Percentiles rank a stretch among this genome's conserved stretches.
Conservation (phyloP, 1,140 invertebrate genomes). For the Dinothrombium tinctorium region DNA sequence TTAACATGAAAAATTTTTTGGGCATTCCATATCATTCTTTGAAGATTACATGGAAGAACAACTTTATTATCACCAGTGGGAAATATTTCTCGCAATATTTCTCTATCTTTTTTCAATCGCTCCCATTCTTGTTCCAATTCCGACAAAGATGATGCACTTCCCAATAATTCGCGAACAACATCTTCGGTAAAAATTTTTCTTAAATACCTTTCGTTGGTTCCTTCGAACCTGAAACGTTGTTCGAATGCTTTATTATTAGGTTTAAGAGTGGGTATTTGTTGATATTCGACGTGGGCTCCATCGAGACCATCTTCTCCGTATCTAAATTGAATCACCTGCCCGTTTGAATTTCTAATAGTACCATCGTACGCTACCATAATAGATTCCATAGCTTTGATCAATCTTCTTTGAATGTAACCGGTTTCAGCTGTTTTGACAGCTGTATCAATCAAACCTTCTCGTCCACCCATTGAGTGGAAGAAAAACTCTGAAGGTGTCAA, state of each 20-base stretch:
- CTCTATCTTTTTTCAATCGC: constrained; percentile 60
- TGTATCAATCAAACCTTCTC: constrained; percentile 97
- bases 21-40: constrained; percentile 98
- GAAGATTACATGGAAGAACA: constrained; percentile 87
- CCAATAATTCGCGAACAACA: constrained; percentile 73
- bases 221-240: constrained; percentile 83
- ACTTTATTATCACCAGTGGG: constrained; percentile 41
- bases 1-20: constrained; percentile 99
- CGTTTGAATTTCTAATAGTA: constrained; percentile 81
- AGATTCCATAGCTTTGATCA: constrained; percentile 99
- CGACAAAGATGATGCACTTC: constrained; percentile 65
- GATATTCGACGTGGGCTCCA: constrained; percentile 85
- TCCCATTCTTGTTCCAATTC: constrained; percentile 92
- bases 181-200: constrained; percentile 63
- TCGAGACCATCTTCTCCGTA: constrained; percentile 96
- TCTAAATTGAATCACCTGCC: constrained; percentile 85
- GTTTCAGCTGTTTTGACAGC: constrained; percentile 99
- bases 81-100: constrained; percentile 45
- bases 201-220: constrained; percentile 62
- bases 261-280: constrained; percentile 80
- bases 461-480: constrained; percentile 99
- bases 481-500: constrained; percentile 97
- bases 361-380: constrained; percentile 96
- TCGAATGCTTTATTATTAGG: constrained; percentile 87
- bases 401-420: constrained; percentile 84